Evolutionary conservation across 2,113 vertebrate genomes (phyloP).

Genomic region (Siphamia tubifer): DNA sequence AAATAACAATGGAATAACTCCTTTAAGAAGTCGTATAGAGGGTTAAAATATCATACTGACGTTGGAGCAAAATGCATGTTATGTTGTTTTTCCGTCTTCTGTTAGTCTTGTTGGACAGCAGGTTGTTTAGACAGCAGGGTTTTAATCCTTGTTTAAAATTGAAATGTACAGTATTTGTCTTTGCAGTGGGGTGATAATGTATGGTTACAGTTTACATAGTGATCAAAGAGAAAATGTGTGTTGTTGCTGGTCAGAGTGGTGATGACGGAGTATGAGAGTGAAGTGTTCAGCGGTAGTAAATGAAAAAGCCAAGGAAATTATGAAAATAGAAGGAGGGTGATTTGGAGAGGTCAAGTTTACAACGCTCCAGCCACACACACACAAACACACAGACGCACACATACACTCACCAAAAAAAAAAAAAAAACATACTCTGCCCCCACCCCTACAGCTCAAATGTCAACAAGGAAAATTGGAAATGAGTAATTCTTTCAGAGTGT

Average conservation of each 20-base stretch:
- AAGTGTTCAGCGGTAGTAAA: not conserved
- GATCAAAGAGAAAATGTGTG: not conserved
- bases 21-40: too few relatives aligned
- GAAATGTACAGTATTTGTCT: too few relatives aligned
- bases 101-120: too few relatives aligned
- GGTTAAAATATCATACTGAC: too few relatives aligned
- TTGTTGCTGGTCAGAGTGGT: too few relatives aligned
- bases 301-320: not conserved
- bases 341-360: not conserved
- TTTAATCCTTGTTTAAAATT: too few relatives aligned
- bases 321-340: not conserved
- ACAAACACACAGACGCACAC: constrained; percentile 7
- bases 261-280: not conserved
- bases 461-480: constrained; percentile 77
- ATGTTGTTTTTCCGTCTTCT: too few relatives aligned
- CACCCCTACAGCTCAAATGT: constrained; percentile 65
- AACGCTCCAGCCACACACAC: not conserved
- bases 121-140: too few relatives aligned
- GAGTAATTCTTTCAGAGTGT: constrained; percentile 78
- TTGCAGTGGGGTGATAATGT: too few relatives aligned
- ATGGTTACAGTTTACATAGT: not conserved
- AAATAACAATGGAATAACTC: too few relatives aligned
- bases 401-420: constrained; percentile 7
- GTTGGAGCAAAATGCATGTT: too few relatives aligned
- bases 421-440: constrained; percentile 30